Evolutionary conservation across 2,797 vertebrate genomes (phyloP).

Genomic region (Rhinichthys osculus): DNA sequence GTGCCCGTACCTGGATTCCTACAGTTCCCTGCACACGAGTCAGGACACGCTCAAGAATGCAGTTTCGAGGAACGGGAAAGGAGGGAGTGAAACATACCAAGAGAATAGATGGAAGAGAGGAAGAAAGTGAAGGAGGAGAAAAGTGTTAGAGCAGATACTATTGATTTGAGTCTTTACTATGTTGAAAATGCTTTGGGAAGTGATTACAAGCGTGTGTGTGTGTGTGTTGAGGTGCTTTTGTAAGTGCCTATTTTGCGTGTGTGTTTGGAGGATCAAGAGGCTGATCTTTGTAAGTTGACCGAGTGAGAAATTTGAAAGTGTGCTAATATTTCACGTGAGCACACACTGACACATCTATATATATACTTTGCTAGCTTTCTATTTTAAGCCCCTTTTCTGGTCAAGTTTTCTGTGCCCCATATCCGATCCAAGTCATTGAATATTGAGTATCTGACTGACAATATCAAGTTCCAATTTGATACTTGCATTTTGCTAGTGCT

Average conservation of each 20-base stretch:
- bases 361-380: neutral
- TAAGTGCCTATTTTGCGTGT: neutral
- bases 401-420: neutral
- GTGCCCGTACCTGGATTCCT: constrained; percentile 13
- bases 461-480: neutral
- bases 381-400: neutral
- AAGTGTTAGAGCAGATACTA: neutral
- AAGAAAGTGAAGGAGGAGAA: neutral
- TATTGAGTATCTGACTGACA: neutral
- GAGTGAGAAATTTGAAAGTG: neutral
- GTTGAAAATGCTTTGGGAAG: neutral
- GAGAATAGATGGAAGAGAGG: neutral
- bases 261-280: neutral
- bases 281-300: constrained; percentile 4
- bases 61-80: neutral
- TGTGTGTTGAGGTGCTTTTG: neutral
- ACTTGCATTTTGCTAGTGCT: neutral
- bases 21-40: neutral
- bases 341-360: neutral
- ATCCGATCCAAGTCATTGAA: neutral
- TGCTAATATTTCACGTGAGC: neutral
- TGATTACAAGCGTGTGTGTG: neutral
- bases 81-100: constrained; percentile 10
- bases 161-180: neutral
- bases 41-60: constrained; percentile 26